Base-by-base conservation (phyloP, 1,140 invertebrate species). In the Polypedilum pembai region DNA sequence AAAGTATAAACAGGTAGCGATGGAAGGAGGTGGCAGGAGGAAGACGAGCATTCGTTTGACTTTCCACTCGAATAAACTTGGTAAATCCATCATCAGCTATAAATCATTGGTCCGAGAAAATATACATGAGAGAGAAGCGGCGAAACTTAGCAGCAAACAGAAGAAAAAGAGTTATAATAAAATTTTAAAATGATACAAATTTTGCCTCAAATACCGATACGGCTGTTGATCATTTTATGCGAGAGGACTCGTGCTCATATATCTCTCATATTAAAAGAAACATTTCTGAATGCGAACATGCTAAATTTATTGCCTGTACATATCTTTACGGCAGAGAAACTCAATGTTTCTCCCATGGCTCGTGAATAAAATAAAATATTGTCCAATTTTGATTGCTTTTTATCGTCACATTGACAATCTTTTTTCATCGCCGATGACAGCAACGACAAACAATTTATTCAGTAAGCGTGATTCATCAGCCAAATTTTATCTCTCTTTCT, bases 131-230 rank as follows among this genome's bases (percentile, higher is more conserved):
- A 33, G 24, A 33, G 24, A 33, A 33, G 24, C 24, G 24, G 41
- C 8, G 3, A 56, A 56, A 56, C 12, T 56, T 3, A 56, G 3
- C 45, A 56, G 3, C 1, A 8, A 45, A 8, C 45, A 56, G 12
- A 56, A n/a, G 45, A 56, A 56, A 4, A 56, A 56, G n/a, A 56
- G 12, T 15, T 56, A 56, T 56, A 56, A 56, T n/a, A 56, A 56
- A 56, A n/a, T 56, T 56, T 56, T n/a, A 56, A n/a, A 56, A n/a
- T n/a, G n/a, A 56, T 56, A 56, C 45, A 56, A n/a, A 56, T 56
- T 56, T 56, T 15, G 45, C n/a, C 15, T 56, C 45, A n/a, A n/a
- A 56, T n/a, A 56, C 45, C 45, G 45, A 56, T 56, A 56, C 45
- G 45, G 45, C 45, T 56, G 45, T 56, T 56, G 45, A 56, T 56